A percentile compares a stretch with the other conserved stretches of the same genome.
phyloP scores from a whole-genome alignment of 2,797 vertebrate genomes.

The Phrynocephalus vlangalii region DNA sequence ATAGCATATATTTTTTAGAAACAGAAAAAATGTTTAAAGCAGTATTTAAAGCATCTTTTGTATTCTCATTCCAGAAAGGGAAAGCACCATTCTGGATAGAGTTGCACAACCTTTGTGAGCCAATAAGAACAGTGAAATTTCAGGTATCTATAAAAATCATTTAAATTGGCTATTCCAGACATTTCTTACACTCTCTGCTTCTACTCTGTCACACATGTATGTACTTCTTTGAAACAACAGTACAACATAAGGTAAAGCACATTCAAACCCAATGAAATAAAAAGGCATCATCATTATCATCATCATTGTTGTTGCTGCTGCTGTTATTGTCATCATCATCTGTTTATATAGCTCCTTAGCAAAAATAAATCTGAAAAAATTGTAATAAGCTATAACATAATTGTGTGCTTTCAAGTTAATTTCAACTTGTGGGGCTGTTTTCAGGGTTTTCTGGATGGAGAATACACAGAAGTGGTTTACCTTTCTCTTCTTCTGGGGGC shows the following conservation, averaged over 20 bases:
- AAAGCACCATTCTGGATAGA: accelerated
- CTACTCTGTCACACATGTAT: neutral
- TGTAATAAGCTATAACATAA: no score
- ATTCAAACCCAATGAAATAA: neutral
- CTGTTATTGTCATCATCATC: neutral
- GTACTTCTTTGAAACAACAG: neutral
- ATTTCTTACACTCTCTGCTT: neutral
- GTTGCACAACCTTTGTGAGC: neutral
- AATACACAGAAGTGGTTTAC: no score
- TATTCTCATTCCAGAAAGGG: neutral
- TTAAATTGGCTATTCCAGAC: neutral
- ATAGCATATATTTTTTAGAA: conserved; percentile 5
- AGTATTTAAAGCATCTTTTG: conserved; percentile 21
- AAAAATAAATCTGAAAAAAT: neutral
- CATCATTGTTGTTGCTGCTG: no score
- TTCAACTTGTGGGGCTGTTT: no score
- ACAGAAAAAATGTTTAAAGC: neutral
- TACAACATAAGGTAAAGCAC: neutral
- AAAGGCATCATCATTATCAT: neutral
- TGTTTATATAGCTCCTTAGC: neutral
- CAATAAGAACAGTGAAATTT: neutral
- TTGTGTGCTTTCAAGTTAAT: no score
- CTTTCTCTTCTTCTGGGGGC: no score
- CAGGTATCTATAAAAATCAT: neutral
- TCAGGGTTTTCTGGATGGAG: no score